These are phyloP conservation scores for Excalfactoria chinensis DNA, from an alignment of 2,113 vertebrate species.

Conservation along the genomic window DNA sequence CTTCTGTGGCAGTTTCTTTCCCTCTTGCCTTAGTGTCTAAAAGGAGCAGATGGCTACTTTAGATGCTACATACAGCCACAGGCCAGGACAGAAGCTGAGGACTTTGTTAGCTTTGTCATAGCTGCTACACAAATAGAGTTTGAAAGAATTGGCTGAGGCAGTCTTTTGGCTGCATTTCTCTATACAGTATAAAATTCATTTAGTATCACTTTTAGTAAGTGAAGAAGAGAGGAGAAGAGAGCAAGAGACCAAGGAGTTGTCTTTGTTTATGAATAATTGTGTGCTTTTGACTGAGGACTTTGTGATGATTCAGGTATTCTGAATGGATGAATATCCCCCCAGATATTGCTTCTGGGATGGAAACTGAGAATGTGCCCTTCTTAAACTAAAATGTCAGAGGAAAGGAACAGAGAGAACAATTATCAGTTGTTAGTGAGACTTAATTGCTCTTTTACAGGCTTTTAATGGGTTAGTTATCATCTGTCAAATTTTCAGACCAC, in stretches of 20 bases:
- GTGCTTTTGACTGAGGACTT: neutral
- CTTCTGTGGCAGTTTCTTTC: neutral
- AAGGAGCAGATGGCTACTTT: neutral
- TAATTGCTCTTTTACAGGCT: neutral
- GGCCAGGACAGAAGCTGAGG: neutral
- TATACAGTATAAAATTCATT: neutral
- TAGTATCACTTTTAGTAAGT: neutral
- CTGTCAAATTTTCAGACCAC: neutral
- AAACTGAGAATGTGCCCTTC: neutral
- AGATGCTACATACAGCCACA: neutral
- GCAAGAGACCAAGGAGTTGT: neutral
- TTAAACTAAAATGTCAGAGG: neutral
- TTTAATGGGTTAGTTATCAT: neutral
- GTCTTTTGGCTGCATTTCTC: neutral
- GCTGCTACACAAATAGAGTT: neutral
- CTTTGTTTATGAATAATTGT: neutral
- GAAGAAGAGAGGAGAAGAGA: neutral
- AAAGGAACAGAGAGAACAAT: neutral
- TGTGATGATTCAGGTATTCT: neutral
- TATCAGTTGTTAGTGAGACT: neutral
- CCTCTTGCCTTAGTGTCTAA: neutral
- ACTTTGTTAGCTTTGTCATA: fast-evolving
- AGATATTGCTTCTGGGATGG: neutral
- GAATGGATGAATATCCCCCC: neutral
- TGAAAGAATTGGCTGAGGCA: neutral